phyloP scores from a whole-genome alignment of 1,140 invertebrate species.

The Agrypnia vestita region DNA sequence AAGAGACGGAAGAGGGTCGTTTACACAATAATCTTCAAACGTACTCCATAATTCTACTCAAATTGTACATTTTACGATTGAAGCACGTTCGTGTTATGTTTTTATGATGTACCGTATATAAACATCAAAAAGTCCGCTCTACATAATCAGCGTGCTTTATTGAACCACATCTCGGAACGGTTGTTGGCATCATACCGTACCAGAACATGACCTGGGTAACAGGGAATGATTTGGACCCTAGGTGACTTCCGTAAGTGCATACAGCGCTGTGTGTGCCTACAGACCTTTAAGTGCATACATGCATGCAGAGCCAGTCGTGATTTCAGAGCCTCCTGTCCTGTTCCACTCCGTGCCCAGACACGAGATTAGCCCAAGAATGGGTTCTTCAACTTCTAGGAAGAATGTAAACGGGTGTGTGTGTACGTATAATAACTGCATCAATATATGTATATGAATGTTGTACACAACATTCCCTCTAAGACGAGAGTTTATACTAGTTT shows the following conservation, averaged over 20 bases:
- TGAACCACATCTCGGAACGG: background rate
- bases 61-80: no score
- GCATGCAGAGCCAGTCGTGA: background rate
- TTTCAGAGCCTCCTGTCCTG: background rate
- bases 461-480: no score
- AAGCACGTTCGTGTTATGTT: no score
- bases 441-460: no score
- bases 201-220: background rate
- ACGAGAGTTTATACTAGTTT: no score
- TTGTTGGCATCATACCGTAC: background rate
- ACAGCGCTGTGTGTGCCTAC: background rate
- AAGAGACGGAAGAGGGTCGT: no score
- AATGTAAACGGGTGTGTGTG: background rate
- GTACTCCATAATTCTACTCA: no score
- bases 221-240: conserved; percentile 4
- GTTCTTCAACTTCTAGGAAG: conserved; percentile 5
- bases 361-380: background rate
- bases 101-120: no score
- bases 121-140: no score
- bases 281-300: background rate
- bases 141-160: no score
- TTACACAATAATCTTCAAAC: no score
- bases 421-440: no score
- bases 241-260: background rate
- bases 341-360: background rate